Evolutionary conservation across 1,140 invertebrate genomes (phyloP).

Genomic region (Homalodisca vitripennis): DNA sequence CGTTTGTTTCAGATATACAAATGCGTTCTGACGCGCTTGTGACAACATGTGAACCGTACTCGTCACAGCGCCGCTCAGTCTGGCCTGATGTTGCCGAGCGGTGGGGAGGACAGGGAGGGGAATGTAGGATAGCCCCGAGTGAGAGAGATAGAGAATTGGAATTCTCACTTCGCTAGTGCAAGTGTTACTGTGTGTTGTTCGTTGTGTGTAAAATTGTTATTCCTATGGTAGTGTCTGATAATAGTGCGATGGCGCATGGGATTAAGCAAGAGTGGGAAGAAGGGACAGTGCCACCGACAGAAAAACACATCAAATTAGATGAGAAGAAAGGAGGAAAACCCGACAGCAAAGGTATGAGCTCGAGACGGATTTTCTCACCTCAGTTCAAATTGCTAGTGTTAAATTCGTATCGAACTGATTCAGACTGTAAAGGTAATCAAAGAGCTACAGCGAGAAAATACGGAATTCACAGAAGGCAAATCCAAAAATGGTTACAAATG

Average conservation of each 20-base stretch:
- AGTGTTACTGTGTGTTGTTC: conserved; percentile 39
- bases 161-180: conserved; percentile 39
- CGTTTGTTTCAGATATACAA: too few species aligned
- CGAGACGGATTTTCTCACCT: conserved; percentile 77
- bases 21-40: too few species aligned
- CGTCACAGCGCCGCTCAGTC: conserved; percentile 5
- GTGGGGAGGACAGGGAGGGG: conserved; percentile 27
- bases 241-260: conserved; percentile 56
- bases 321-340: conserved; percentile 48
- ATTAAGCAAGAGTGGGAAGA: conserved; percentile 54
- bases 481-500: conserved; percentile 86
- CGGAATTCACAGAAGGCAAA: conserved; percentile 79
- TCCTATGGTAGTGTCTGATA: conserved; percentile 37
- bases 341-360: conserved; percentile 61
- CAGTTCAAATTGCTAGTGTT: conserved; percentile 80
- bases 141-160: conserved; percentile 46
- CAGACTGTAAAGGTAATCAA: conserved; percentile 82
- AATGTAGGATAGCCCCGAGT: conserved; percentile 44
- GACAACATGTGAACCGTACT: too few species aligned
- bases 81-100: background rate
- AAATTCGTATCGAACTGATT: conserved; percentile 77
- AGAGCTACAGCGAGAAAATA: conserved; percentile 83
- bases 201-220: conserved; percentile 32
- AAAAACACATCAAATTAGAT: conserved; percentile 50
- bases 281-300: conserved; percentile 47